Conservation (phyloP, 2,888 invertebrate genomes). For the Oasisia sp. region DNA sequence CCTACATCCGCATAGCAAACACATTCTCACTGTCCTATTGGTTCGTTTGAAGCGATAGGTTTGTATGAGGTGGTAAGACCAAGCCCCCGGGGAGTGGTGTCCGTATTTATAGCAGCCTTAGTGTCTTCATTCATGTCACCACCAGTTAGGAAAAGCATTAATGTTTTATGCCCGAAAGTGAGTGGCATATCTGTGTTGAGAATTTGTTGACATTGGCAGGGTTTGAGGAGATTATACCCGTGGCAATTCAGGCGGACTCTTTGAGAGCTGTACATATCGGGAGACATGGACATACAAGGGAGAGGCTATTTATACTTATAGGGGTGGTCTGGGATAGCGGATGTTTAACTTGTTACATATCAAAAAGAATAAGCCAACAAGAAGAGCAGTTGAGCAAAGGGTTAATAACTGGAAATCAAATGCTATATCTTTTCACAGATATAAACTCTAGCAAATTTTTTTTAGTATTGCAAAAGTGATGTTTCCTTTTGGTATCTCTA, state of each 20-base stretch:
- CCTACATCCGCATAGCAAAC: slow-evolving; percentile 17
- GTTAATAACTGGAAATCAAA: background rate
- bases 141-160: background rate
- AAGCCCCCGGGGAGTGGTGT: background rate
- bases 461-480: background rate
- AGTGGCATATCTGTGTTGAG: background rate
- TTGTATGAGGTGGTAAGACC: slow-evolving; percentile 13
- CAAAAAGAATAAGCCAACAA: background rate
- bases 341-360: background rate
- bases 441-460: background rate
- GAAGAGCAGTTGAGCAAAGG: background rate
- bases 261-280: background rate
- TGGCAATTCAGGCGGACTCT: background rate
- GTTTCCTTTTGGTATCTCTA: background rate
- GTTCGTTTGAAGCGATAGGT: slow-evolving; percentile 17
- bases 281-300: background rate
- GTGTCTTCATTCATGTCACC: background rate
- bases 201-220: background rate
- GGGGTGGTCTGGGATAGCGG: background rate
- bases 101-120: background rate
- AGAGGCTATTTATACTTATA: background rate
- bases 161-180: slow-evolving; percentile 13
- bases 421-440: background rate
- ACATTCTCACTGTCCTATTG: slow-evolving; percentile 17
- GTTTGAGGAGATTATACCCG: background rate